These are phyloP conservation scores for Sus scrofa DNA, from an alignment of 2,113 vertebrate species.

Conservation along the genomic window T2T-Sscrofa CM000826.6:59352501-59353000, in stretches of 20 bases:
- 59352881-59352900: neutral
- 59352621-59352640: neutral
- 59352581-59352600: neutral
- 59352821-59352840: too few species aligned
- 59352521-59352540: neutral
- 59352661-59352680: neutral
- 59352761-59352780: too few species aligned
- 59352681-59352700: accelerated
- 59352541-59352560: neutral
- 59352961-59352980: neutral
- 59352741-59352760: too few species aligned
- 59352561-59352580: neutral
- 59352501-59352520: neutral
- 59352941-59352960: neutral
- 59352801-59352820: too few species aligned
- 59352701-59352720: neutral
- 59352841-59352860: too few species aligned
- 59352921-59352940: neutral
- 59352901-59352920: neutral
- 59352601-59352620: neutral
- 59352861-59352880: neutral
- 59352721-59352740: too few species aligned
- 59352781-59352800: too few species aligned
- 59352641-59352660: neutral
- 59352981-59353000: neutral